phyloP scores from a whole-genome alignment of 2,113 vertebrate species.

The Stegostoma tigrinum region DNA sequence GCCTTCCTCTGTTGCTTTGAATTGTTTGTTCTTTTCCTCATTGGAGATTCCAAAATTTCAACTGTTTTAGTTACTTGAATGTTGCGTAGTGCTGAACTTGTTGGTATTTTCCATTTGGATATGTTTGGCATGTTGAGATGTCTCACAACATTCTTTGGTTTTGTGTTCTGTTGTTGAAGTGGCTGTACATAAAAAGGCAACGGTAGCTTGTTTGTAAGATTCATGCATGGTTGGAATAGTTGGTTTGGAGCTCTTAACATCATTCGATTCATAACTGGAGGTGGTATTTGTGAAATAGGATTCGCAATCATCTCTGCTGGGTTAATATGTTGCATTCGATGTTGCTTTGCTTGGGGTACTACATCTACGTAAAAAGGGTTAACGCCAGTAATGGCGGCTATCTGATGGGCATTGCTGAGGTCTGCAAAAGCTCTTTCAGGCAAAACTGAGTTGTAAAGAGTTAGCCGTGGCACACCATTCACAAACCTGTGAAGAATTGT shows the following conservation, averaged over 20 bases:
- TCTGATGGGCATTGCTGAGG: conserved; percentile 45
- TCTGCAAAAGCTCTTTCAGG: conserved; percentile 43
- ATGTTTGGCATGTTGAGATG: conserved; percentile 51
- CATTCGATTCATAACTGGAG: not conserved
- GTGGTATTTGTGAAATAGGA: conserved; percentile 23
- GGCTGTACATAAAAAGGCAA: conserved; percentile 39
- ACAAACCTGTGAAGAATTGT: conserved; percentile 56
- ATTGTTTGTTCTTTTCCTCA: conserved; percentile 36
- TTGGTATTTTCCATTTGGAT: conserved; percentile 35
- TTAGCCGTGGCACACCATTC: not conserved
- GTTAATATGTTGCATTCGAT: not conserved
- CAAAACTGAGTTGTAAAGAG: conserved; percentile 41
- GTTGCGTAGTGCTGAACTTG: not conserved
- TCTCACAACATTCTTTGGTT: conserved; percentile 46
- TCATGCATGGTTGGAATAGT: conserved; percentile 24
- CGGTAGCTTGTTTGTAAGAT: conserved; percentile 40
- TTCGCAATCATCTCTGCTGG: not conserved
- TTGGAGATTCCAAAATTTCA: not conserved
- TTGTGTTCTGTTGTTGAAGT: conserved; percentile 38
- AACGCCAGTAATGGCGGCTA: conserved; percentile 44
- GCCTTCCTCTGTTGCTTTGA: conserved; percentile 31
- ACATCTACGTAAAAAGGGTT: conserved; percentile 41
- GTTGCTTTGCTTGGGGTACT: conserved; percentile 36
- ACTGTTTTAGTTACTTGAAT: conserved; percentile 31
- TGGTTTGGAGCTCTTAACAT: not conserved